Conservation (phyloP, 2,888 invertebrate genomes). For the Adelognathus sp. region DNA sequence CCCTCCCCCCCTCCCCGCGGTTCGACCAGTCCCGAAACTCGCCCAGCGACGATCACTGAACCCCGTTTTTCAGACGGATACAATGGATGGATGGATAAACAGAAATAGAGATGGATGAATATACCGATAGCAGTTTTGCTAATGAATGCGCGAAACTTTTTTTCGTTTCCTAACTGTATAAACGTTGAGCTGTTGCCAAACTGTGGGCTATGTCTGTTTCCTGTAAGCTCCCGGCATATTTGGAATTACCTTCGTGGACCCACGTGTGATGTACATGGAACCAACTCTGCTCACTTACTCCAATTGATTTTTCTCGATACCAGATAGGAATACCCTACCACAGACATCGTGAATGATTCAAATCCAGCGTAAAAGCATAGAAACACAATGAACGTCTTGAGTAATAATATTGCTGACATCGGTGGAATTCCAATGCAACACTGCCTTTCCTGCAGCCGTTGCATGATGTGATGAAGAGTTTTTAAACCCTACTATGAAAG, state of each 20-base stretch:
- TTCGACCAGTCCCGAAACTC: slow-evolving; percentile 29
- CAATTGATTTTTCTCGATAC: slow-evolving; percentile 14
- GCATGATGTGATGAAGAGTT: neutral
- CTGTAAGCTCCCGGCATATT: neutral
- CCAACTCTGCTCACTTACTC: slow-evolving; percentile 17
- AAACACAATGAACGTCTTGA: slow-evolving; percentile 37
- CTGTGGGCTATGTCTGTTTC: neutral
- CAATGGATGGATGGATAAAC: slow-evolving; percentile 13
- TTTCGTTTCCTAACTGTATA: slow-evolving; percentile 3
- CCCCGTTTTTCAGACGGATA: neutral
- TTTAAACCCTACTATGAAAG: slow-evolving; percentile 15
- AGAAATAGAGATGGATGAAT: slow-evolving; percentile 47
- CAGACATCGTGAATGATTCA: slow-evolving; percentile 15
- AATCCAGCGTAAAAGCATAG: slow-evolving; percentile 33
- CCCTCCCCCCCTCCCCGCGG: too few relatives aligned
- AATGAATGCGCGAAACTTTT: slow-evolving; percentile 49
- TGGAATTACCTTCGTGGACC: neutral
- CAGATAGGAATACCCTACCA: neutral
- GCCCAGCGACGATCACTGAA: slow-evolving; percentile 6
- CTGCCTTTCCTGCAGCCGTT: neutral
- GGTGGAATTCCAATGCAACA: neutral
- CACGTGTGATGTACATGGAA: neutral
- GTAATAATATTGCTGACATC: slow-evolving; percentile 16
- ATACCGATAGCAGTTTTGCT: slow-evolving; percentile 57
- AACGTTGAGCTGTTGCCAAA: too few relatives aligned